phyloP scores from a whole-genome alignment of 2,113 vertebrate species.

The Grammomys surdaster region DNA sequence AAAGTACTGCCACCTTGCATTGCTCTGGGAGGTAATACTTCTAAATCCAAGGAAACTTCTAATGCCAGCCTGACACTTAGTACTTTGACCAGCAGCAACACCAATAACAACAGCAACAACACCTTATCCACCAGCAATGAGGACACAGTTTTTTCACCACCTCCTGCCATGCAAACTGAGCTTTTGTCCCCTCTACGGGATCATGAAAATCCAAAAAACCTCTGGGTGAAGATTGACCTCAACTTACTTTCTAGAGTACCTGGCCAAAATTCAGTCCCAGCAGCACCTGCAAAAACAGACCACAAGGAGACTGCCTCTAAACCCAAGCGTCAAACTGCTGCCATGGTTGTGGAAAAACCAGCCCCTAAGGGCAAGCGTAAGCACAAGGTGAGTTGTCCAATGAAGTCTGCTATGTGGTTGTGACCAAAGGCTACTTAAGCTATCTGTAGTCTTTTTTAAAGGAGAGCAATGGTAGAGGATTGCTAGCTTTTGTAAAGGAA shows the following conservation, averaged over 20 bases:
- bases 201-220: slow-evolving; percentile 91
- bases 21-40: slow-evolving; percentile 74
- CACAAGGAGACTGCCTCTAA: slow-evolving; percentile 89
- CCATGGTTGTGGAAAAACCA: slow-evolving; percentile 89
- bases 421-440: background rate
- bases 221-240: slow-evolving; percentile 97
- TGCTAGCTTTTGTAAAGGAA: background rate
- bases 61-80: slow-evolving; percentile 88
- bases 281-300: slow-evolving; percentile 84
- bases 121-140: slow-evolving; percentile 87
- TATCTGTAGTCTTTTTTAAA: background rate
- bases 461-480: background rate
- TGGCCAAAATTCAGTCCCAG: slow-evolving; percentile 87
- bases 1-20: slow-evolving; percentile 89
- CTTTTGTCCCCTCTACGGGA: slow-evolving; percentile 92
- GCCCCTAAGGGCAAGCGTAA: slow-evolving; percentile 94
- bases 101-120: slow-evolving; percentile 85
- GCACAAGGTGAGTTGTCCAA: slow-evolving; percentile 91
- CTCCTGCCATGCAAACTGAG: slow-evolving; percentile 89
- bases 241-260: slow-evolving; percentile 92
- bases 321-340: slow-evolving; percentile 88
- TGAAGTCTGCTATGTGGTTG: background rate
- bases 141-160: slow-evolving; percentile 89
- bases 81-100: slow-evolving; percentile 85
- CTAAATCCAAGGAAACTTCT: slow-evolving; percentile 86